phyloP scores from a whole-genome alignment of 1,140 invertebrate species.

The Tribolium castaneum region DNA sequence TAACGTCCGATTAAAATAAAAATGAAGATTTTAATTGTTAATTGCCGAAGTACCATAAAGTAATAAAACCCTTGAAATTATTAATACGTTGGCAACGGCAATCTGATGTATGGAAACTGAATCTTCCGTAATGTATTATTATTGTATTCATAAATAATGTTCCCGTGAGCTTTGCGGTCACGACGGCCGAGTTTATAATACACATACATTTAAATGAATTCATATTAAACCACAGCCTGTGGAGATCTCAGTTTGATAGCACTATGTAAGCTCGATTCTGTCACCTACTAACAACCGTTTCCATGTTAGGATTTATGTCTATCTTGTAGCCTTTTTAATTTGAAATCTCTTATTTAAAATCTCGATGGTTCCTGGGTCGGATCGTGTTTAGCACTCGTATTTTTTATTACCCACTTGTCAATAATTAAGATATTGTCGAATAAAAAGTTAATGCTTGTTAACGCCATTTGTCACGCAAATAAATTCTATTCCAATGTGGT shows the following conservation, averaged over 20 bases:
- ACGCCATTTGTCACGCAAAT: not conserved
- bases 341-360: slow-evolving; percentile 18
- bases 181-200: slow-evolving; percentile 46
- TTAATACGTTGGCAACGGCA: slow-evolving; percentile 12
- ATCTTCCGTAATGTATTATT: slow-evolving; percentile 39
- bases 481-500: not conserved
- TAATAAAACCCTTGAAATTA: slow-evolving; percentile 21
- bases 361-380: not conserved
- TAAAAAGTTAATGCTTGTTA: not conserved
- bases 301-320: slow-evolving; percentile 51
- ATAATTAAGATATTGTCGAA: not conserved
- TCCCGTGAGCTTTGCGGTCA: slow-evolving; percentile 43
- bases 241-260: slow-evolving; percentile 54
- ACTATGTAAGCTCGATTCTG: slow-evolving; percentile 50
- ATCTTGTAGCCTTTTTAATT: slow-evolving; percentile 33
- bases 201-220: slow-evolving; percentile 56
- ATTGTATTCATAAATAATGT: slow-evolving; percentile 32
- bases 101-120: slow-evolving; percentile 23
- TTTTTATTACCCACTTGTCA: not conserved
- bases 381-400: not conserved
- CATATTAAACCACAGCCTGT: slow-evolving; percentile 54
- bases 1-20: too few relatives aligned
- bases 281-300: slow-evolving; percentile 53
- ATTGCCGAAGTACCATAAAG: not conserved
- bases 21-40: too few relatives aligned